Percentiles rank a stretch among this genome's conserved stretches.
These are phyloP conservation scores for Caenorhabditis drosophilae DNA, from an alignment of 2,888 invertebrate species.

Conservation along the genomic window DNA sequence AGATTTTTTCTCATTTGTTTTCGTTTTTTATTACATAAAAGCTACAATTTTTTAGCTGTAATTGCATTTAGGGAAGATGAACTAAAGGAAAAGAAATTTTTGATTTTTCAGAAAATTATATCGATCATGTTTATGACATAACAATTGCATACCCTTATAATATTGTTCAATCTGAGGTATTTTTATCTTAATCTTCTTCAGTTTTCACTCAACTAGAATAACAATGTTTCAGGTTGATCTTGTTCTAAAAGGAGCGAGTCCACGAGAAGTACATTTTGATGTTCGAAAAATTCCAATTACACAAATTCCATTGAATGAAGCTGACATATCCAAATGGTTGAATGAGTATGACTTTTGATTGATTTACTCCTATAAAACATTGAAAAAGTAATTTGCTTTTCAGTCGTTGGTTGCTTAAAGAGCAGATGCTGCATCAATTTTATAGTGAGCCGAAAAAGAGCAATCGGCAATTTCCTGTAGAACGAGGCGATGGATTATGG, in stretches of 20 bases:
- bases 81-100: neutral
- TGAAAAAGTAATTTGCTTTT: conserved; percentile 4
- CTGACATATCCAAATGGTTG: conserved; percentile 52
- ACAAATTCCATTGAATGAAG: conserved; percentile 53
- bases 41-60: neutral
- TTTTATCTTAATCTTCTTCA: neutral
- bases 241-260: conserved; percentile 77
- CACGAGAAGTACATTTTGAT: conserved; percentile 80
- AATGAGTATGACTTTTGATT: conserved; percentile 34
- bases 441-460: conserved; percentile 54
- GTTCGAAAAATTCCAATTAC: conserved; percentile 73
- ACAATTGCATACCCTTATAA: conserved; percentile 83
- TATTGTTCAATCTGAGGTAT: conserved; percentile 78
- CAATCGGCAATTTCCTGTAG: conserved; percentile 53
- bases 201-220: neutral
- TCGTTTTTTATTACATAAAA: neutral
- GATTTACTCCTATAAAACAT: neutral
- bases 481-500: conserved; percentile 53
- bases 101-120: conserved; percentile 72
- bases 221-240: conserved; percentile 73
- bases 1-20: too few species aligned
- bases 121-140: conserved; percentile 83
- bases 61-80: neutral
- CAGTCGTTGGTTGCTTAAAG: conserved; percentile 60
- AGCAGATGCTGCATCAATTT: conserved; percentile 52